Conservation (phyloP, 1,140 invertebrate species). For the Achroia grisella region DNA sequence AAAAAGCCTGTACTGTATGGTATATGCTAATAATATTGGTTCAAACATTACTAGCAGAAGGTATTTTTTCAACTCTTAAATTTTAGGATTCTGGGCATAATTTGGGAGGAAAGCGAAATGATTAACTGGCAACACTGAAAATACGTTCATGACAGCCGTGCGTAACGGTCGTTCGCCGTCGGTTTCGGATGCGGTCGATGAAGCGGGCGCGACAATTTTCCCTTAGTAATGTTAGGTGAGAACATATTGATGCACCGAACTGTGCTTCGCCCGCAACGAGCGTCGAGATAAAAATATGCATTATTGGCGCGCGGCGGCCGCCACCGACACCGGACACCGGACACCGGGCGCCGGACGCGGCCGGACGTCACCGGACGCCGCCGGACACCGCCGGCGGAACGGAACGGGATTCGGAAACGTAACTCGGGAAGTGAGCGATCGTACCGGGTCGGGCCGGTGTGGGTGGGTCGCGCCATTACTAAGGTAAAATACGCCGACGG, state of each 20-base stretch:
- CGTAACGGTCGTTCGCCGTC: conserved; percentile 11
- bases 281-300: conserved; percentile 51
- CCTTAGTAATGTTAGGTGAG: conserved; percentile 56
- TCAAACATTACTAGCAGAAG: no score
- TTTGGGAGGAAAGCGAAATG: no score
- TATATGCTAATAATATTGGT: no score
- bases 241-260: conserved; percentile 6
- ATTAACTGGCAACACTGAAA: no score
- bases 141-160: background rate
- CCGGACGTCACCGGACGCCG: conserved; percentile 3
- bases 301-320: conserved; percentile 27
- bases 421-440: background rate
- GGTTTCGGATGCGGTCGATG: conserved; percentile 17
- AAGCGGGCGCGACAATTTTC: conserved; percentile 59
- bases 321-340: background rate
- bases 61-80: no score
- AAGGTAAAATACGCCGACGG: conserved; percentile 46
- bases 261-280: conserved; percentile 3
- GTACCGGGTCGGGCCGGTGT: background rate
- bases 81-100: no score
- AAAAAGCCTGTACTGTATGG: no score
- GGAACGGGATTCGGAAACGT: background rate
- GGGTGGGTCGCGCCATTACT: conserved; percentile 25
- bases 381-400: background rate
- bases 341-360: conserved; percentile 2